Evolutionary conservation across 2,797 vertebrate genomes (phyloP), one percentile per base, ranked within the genome.

Genomic region (Bovichtus diacanthus): DNA sequence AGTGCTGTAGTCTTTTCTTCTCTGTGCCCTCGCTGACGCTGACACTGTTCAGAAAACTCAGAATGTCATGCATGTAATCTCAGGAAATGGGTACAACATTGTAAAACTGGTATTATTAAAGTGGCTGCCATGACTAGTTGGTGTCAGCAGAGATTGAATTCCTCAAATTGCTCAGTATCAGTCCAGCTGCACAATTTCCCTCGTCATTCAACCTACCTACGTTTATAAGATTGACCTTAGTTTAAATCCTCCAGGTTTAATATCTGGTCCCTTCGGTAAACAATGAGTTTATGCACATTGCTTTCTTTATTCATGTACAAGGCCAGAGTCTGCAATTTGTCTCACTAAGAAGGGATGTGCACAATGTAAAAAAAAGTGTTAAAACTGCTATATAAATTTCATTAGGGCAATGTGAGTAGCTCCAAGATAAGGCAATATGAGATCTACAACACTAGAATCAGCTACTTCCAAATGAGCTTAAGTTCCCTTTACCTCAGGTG

Each of bases 401-500:
- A 19, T 15, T 3, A 6, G 2, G 1, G 12, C 3, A 21, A 27
- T 36, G 36, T 23, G 16, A 46, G 18, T 9, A 66, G 5, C 34
- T 75, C 11, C 6, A 3, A 27, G 15, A 6, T 31, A 61, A 5
- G 10, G 2, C 19, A 64, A 12, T 7, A 16, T 49, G 13, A 49
- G 23, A 16, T 51, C 0, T 39, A 49, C 25, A 21, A 43, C n/a
- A n/a, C n/a, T n/a, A 53, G 16, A 70, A 21, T 16, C 11, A 6
- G 19, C 6, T 50, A 27, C n/a, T 25, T 12, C 36, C 19, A 55
- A 3, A 34, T 34, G 12, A 27, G 31, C 11, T 59, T 27, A 51
- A n/a, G 49, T 66, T 67, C 18, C 46, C 3, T 29, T 71, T 23
- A 18, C 12, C 38, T 86, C 38, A 64, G 60, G 27, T 69, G 74